Evolutionary conservation across 92 coral and sea anemone species (phyloP).

Genomic region (Parazoanthus darwini): DNA sequence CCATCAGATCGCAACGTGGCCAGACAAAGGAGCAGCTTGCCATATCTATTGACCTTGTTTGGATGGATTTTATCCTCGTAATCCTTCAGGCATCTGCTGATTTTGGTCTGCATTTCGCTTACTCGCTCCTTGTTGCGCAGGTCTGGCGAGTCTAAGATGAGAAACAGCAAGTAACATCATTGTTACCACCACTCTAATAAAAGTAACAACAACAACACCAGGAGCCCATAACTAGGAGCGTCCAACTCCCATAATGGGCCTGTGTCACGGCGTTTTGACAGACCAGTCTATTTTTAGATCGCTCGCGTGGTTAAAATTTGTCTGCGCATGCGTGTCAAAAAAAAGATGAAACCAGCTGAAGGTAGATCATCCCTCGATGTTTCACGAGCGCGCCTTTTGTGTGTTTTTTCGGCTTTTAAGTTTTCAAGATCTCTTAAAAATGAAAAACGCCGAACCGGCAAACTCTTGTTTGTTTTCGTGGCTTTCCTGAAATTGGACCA

Average conservation of each 20-base stretch:
- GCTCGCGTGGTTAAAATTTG: constrained; percentile 10
- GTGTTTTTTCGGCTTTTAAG: neutral
- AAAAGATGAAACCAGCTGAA: neutral
- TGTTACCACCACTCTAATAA: too few species aligned
- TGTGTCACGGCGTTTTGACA: constrained; percentile 12
- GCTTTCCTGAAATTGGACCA: constrained; percentile 15
- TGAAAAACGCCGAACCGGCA: constrained; percentile 24
- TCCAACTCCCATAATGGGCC: constrained; percentile 9
- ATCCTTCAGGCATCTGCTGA: too few species aligned
- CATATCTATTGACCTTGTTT: too few species aligned
- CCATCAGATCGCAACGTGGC: too few species aligned
- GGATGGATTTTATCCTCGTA: too few species aligned
- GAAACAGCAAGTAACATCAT: too few species aligned
- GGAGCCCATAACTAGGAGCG: constrained; percentile 16
- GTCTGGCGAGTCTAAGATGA: too few species aligned
- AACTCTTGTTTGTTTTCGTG: constrained; percentile 2
- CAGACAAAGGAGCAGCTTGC: too few species aligned
- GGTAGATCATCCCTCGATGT: constrained; percentile 4
- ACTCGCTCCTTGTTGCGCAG: too few species aligned
- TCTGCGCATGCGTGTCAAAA: constrained; percentile 12
- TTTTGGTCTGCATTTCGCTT: too few species aligned
- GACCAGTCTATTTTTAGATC: constrained; percentile 13
- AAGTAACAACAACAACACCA: too few species aligned
- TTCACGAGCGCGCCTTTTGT: constrained; percentile 12
- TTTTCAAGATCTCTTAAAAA: neutral